Evolutionary conservation across 2,888 invertebrate genomes (phyloP).

Genomic region (Melieria omissa): DNA sequence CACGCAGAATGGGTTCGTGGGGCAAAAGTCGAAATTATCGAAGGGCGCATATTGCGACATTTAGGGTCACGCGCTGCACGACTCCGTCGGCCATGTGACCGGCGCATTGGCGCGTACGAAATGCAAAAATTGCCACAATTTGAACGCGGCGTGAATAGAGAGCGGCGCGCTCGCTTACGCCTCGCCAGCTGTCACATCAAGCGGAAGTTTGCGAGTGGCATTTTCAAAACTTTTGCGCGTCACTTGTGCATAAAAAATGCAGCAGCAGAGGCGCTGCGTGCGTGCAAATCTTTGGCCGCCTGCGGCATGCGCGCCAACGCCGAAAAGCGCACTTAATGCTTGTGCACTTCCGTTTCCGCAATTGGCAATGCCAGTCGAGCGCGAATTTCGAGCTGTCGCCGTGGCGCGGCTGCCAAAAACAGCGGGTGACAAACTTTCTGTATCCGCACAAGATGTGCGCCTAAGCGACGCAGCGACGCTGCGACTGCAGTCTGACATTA

Average conservation of each 20-base stretch:
- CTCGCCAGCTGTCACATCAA: slow-evolving; percentile 9
- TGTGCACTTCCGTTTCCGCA: slow-evolving; percentile 30
- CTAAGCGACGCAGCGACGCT: not conserved
- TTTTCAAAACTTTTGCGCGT: not conserved
- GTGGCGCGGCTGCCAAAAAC: not conserved
- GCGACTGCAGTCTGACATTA: not conserved
- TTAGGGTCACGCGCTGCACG: slow-evolving; percentile 32
- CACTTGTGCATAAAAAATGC: too few relatives aligned
- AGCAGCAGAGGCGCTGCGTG: too few relatives aligned
- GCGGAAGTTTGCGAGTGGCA: slow-evolving; percentile 23
- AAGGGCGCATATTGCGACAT: slow-evolving; percentile 34
- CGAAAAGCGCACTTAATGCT: slow-evolving; percentile 17
- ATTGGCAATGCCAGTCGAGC: slow-evolving; percentile 26
- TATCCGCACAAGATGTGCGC: too few relatives aligned
- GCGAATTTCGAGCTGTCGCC: not conserved
- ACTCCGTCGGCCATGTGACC: too few relatives aligned
- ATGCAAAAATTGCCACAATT: not conserved
- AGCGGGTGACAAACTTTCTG: slow-evolving; percentile 5
- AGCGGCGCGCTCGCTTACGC: not conserved
- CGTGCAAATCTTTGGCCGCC: too few relatives aligned
- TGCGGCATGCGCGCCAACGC: too few relatives aligned
- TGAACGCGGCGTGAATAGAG: not conserved
- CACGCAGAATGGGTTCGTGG: slow-evolving; percentile 23
- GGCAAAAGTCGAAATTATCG: slow-evolving; percentile 40
- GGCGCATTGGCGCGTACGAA: not conserved